Percentiles rank a stretch among this genome's conserved stretches.
Evolutionary conservation across 2,888 invertebrate species (phyloP).

Genomic region (Chrysolina americana): DNA sequence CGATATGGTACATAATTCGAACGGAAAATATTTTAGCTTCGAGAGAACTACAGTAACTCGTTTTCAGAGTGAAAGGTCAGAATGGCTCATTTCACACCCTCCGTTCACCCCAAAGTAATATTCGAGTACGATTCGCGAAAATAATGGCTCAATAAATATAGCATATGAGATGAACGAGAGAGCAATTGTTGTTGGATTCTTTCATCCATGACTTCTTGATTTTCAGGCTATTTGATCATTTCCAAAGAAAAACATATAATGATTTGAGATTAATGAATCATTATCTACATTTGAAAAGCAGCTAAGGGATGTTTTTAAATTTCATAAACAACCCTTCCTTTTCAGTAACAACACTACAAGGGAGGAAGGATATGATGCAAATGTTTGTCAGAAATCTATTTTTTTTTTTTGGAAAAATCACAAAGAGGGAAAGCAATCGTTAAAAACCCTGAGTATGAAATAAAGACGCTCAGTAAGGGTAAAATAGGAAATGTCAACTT

Average conservation of each 20-base stretch:
- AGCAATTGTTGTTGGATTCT: conserved; percentile 8
- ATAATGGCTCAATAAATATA: conserved; percentile 35
- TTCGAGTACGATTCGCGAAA: conserved; percentile 30
- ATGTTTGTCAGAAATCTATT: no score
- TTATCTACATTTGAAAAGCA: background rate
- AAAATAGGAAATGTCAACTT: no score
- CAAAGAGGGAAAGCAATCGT: no score
- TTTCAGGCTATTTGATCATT: background rate
- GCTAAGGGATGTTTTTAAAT: no score
- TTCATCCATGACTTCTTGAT: conserved; percentile 1
- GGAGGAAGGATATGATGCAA: no score
- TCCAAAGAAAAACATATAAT: no score
- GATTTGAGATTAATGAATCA: background rate
- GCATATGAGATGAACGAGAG: background rate
- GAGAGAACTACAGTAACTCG: conserved; percentile 27
- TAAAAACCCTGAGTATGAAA: no score
- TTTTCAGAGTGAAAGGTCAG: conserved; percentile 35
- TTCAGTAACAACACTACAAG: no score
- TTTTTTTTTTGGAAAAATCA: no score
- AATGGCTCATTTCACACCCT: conserved; percentile 49
- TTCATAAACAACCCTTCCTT: no score
- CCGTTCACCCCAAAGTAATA: conserved; percentile 27
- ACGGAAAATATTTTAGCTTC: conserved; percentile 13
- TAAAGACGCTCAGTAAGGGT: no score
- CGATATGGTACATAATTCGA: background rate